phyloP scores from a whole-genome alignment of 2,888 invertebrate species.

The Glaucopsyche alexis region DNA sequence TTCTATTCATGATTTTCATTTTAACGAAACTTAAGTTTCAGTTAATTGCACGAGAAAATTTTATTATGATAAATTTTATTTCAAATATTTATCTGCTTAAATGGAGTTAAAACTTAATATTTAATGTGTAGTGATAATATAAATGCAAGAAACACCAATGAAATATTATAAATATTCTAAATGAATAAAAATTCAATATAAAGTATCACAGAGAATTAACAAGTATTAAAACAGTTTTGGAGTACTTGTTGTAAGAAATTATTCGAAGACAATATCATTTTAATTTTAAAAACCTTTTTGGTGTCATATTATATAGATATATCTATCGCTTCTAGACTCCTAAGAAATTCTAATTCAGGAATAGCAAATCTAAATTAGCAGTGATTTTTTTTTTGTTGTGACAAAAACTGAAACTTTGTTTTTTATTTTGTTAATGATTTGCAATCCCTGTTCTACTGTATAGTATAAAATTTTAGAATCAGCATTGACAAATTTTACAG shows the following conservation, averaged over 20 bases:
- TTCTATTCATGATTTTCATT: too few species aligned
- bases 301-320: not conserved
- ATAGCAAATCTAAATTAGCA: not conserved
- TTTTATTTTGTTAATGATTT: not conserved
- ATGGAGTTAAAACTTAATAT: not conserved
- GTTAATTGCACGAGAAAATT: not conserved
- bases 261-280: not conserved
- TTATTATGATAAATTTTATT: not conserved
- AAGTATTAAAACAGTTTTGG: slow-evolving; percentile 2
- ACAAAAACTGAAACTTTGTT: too few species aligned
- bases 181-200: slow-evolving; percentile 21
- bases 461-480: slow-evolving; percentile 34
- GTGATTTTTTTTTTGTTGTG: too few species aligned
- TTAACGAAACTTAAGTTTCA: too few species aligned
- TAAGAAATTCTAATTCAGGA: slow-evolving; percentile 17
- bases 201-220: slow-evolving; percentile 26
- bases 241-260: slow-evolving; percentile 24
- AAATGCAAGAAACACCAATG: slow-evolving; percentile 24
- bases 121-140: slow-evolving; percentile 12
- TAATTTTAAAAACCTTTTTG: slow-evolving; percentile 6
- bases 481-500: slow-evolving; percentile 32
- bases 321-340: slow-evolving; percentile 21
- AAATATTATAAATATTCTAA: not conserved
- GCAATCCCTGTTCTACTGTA: slow-evolving; percentile 33
- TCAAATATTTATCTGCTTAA: not conserved